phyloP scores from a whole-genome alignment of 2,888 invertebrate genomes.

The Euplexia lucipara region DNA sequence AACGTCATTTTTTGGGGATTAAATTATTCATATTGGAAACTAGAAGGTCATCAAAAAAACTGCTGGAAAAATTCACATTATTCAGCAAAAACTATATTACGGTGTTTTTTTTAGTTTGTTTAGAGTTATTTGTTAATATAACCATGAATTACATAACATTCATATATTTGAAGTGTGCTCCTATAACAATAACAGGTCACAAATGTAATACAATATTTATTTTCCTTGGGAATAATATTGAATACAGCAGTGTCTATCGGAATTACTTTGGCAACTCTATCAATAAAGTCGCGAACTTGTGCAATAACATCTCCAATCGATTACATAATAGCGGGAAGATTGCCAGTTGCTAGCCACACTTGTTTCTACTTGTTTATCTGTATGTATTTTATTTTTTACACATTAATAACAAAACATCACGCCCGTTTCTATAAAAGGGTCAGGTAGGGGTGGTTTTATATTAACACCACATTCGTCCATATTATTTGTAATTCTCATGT shows the following conservation, averaged over 20 bases:
- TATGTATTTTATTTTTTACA: constrained; percentile 43
- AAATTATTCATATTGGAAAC: too few species aligned
- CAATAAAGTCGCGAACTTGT: constrained; percentile 87
- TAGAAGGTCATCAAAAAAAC: too few species aligned
- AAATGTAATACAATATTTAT: constrained; percentile 54
- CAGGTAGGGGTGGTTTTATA: too few species aligned
- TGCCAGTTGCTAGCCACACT: constrained; percentile 69
- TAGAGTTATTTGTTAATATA: too few species aligned
- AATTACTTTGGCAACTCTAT: constrained; percentile 88
- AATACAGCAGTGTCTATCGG: constrained; percentile 75
- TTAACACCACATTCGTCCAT: too few species aligned
- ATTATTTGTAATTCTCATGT: too few species aligned
- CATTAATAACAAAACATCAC: background rate
- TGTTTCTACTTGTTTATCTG: constrained; percentile 69
- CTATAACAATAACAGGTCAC: constrained; percentile 9
- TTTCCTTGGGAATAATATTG: constrained; percentile 71
- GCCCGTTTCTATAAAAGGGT: too few species aligned
- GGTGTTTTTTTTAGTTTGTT: too few species aligned
- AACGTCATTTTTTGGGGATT: too few species aligned
- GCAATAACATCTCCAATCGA: constrained; percentile 85
- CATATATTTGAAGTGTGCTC: constrained; percentile 1
- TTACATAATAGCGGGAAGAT: constrained; percentile 81
- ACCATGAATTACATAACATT: background rate
- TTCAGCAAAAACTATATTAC: too few species aligned
- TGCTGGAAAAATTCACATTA: too few species aligned